Percentiles rank a stretch among this genome's conserved stretches.
Evolutionary conservation across 2,797 vertebrate species (phyloP).

Genomic region (Chelon auratus): DNA sequence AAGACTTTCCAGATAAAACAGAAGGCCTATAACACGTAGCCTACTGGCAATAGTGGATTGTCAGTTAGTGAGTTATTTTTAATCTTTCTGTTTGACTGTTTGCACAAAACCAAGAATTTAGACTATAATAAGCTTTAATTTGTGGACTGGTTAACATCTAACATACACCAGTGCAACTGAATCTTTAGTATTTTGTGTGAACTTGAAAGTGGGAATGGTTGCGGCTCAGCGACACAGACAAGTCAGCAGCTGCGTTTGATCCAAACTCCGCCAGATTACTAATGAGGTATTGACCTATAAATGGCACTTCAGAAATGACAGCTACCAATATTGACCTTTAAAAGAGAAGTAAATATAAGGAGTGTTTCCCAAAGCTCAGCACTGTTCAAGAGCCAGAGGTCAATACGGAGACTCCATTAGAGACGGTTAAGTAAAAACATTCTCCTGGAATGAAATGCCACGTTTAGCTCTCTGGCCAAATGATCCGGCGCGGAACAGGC

Average conservation of each 20-base stretch:
- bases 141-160: neutral
- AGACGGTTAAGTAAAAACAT: slow-evolving; percentile 62
- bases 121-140: neutral
- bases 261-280: slow-evolving; percentile 67
- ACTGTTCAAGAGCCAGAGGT: slow-evolving; percentile 56
- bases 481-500: slow-evolving; percentile 30
- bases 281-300: slow-evolving; percentile 82
- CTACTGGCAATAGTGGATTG: too few species aligned
- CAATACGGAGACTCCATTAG: slow-evolving; percentile 68
- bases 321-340: slow-evolving; percentile 79
- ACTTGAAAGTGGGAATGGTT: slow-evolving; percentile 34
- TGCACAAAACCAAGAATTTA: too few species aligned
- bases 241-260: slow-evolving; percentile 57
- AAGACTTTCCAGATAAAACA: too few species aligned
- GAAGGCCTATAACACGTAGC: too few species aligned
- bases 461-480: slow-evolving; percentile 50
- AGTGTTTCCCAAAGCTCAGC: slow-evolving; percentile 54
- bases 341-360: slow-evolving; percentile 71
- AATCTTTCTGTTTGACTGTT: too few species aligned
- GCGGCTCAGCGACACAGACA: slow-evolving; percentile 45
- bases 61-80: too few species aligned
- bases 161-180: slow-evolving; percentile 1
- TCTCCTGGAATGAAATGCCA: slow-evolving; percentile 53
- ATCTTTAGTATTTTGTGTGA: slow-evolving; percentile 19
- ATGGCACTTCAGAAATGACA: slow-evolving; percentile 78